Evolutionary conservation across 2,113 vertebrate species (phyloP).

Genomic region (Labeo catla): DNA sequence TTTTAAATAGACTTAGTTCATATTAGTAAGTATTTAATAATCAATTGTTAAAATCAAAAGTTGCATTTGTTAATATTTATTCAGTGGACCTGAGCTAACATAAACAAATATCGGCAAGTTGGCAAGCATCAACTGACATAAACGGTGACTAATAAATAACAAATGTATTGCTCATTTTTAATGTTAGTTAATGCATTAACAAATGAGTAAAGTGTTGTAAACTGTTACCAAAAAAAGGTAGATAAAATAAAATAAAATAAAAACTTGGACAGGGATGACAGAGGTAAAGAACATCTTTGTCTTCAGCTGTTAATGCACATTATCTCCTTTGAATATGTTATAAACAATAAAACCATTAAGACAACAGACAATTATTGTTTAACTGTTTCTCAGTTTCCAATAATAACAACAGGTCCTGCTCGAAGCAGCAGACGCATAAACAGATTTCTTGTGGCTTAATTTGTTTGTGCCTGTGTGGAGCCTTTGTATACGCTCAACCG

Average conservation of each 20-base stretch:
- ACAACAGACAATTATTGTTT: not conserved
- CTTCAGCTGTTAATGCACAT: not conserved
- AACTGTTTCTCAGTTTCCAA: not conserved
- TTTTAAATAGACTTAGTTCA: too few relatives aligned
- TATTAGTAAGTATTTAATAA: not conserved
- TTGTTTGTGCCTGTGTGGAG: not conserved
- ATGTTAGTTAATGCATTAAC: too few relatives aligned
- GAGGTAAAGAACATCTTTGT: not conserved
- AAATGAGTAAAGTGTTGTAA: not conserved
- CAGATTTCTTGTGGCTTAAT: constrained; percentile 2
- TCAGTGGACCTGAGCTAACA: too few relatives aligned
- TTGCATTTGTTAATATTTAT: too few relatives aligned
- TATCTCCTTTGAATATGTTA: not conserved
- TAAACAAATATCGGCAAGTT: too few relatives aligned
- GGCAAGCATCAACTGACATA: too few relatives aligned
- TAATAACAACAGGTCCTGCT: not conserved
- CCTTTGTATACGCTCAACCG: not conserved
- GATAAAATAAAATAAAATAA: too few relatives aligned
- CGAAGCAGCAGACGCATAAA: not conserved
- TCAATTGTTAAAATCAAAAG: not conserved
- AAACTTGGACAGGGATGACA: not conserved
- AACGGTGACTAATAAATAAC: too few relatives aligned
- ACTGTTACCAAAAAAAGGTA: not conserved
- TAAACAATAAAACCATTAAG: not conserved
- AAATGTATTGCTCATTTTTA: too few relatives aligned